These are phyloP conservation scores for Tetrax tetrax DNA, from an alignment of 2,113 vertebrate species.

Conservation along the genomic window DNA sequence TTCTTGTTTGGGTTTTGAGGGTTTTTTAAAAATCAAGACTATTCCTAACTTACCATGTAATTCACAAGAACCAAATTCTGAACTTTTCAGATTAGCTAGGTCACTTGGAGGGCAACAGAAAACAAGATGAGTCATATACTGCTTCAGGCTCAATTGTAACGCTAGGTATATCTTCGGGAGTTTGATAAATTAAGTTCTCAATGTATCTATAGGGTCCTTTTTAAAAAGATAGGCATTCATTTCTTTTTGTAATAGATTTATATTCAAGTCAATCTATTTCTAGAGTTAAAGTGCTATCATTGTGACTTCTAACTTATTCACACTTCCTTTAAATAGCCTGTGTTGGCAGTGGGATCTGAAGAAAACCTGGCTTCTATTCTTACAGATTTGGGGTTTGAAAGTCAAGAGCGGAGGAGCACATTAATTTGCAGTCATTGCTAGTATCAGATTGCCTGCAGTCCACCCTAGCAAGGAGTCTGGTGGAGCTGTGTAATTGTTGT, in stretches of 20 bases:
- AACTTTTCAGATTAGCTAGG: not conserved
- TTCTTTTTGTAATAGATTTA: not conserved
- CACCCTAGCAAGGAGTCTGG: not conserved
- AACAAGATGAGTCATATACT: not conserved
- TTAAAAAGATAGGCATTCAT: not conserved
- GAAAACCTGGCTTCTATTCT: not conserved
- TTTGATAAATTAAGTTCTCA: not conserved
- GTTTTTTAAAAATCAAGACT: not conserved
- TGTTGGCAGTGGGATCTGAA: not conserved
- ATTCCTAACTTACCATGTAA: not conserved
- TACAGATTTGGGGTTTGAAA: not conserved
- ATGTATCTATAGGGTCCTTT: not conserved
- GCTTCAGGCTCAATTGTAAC: not conserved
- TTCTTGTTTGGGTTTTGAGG: not conserved
- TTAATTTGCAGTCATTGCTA: not conserved
- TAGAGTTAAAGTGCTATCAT: not conserved
- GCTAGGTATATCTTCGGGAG: not conserved
- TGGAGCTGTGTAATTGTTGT: not conserved
- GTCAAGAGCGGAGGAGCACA: not conserved
- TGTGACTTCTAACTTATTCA: not conserved
- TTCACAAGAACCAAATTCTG: not conserved
- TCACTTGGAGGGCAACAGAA: not conserved
- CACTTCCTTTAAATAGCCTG: not conserved
- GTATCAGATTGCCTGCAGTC: not conserved
- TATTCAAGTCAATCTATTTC: not conserved